These are phyloP conservation scores for Decapterus maruadsi DNA, from an alignment of 2,797 vertebrate genomes.

Conservation along the genomic window DNA sequence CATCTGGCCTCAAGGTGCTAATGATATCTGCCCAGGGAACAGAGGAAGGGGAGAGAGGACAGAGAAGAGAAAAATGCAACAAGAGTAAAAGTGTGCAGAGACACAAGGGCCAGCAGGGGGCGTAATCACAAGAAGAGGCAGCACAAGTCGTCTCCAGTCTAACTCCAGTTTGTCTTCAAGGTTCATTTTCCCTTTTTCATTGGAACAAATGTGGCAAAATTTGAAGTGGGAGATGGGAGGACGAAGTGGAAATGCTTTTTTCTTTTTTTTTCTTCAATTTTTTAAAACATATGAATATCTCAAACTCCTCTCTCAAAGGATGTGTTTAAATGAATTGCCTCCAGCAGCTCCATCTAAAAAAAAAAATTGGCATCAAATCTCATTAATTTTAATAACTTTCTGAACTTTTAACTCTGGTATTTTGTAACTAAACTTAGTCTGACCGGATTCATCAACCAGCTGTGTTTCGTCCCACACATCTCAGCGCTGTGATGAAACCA, in stretches of 20 bases:
- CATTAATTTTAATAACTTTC: neutral
- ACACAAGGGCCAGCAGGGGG: slow-evolving; percentile 80
- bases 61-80: slow-evolving; percentile 77
- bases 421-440: slow-evolving; percentile 15
- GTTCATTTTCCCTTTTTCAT: neutral
- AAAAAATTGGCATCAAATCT: neutral
- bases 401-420: slow-evolving; percentile 17
- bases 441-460: neutral
- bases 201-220: neutral
- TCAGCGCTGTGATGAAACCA: slow-evolving; percentile 27
- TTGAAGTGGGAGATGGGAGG: slow-evolving; percentile 15
- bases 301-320: neutral
- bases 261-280: neutral
- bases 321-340: neutral
- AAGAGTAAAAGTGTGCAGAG: slow-evolving; percentile 86
- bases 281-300: neutral
- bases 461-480: neutral
- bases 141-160: slow-evolving; percentile 69
- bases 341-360: neutral
- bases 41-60: slow-evolving; percentile 66
- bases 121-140: slow-evolving; percentile 66
- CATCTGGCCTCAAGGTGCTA: slow-evolving; percentile 99
- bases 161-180: neutral
- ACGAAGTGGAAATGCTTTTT: neutral
- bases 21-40: slow-evolving; percentile 95